Percentiles rank a stretch among this genome's conserved stretches.
Evolutionary conservation across 2,113 vertebrate genomes (phyloP).

Genomic region (Maccullochella peelii): DNA sequence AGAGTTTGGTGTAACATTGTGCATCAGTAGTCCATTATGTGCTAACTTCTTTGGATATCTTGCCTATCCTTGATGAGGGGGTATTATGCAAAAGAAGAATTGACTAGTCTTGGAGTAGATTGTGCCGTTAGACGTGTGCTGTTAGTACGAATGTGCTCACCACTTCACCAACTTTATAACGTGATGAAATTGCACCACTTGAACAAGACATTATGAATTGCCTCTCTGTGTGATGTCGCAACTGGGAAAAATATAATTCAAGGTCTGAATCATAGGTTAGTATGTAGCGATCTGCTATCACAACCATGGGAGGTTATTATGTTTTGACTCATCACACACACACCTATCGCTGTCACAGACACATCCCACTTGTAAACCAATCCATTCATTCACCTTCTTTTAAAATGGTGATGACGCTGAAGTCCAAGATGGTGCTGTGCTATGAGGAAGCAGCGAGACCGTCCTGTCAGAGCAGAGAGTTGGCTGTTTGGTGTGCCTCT

Average conservation of each 20-base stretch:
- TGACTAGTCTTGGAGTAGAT: background rate
- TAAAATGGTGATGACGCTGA: too few relatives aligned
- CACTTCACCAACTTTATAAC: background rate
- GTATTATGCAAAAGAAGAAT: conserved; percentile 13
- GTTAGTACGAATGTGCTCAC: background rate
- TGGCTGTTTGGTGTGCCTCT: too few relatives aligned
- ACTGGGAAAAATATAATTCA: conserved; percentile 1
- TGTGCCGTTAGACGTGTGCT: conserved; percentile 12
- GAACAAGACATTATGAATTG: background rate
- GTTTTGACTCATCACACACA: too few relatives aligned
- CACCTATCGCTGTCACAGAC: too few relatives aligned
- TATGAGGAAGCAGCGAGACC: too few relatives aligned
- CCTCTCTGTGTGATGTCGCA: conserved; percentile 20
- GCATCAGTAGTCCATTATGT: background rate
- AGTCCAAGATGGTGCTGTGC: too few relatives aligned
- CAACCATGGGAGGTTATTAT: too few relatives aligned
- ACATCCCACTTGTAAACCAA: too few relatives aligned
- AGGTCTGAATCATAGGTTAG: background rate
- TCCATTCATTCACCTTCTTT: too few relatives aligned
- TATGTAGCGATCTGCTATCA: too few relatives aligned
- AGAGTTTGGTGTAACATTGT: conserved; percentile 21
- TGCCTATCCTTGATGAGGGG: conserved; percentile 1
- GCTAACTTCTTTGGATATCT: conserved; percentile 4
- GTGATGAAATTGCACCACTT: background rate
- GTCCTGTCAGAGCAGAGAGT: too few relatives aligned